Evolutionary conservation across 2,888 invertebrate species (phyloP).

Genomic region (Acrobasis repandana): DNA sequence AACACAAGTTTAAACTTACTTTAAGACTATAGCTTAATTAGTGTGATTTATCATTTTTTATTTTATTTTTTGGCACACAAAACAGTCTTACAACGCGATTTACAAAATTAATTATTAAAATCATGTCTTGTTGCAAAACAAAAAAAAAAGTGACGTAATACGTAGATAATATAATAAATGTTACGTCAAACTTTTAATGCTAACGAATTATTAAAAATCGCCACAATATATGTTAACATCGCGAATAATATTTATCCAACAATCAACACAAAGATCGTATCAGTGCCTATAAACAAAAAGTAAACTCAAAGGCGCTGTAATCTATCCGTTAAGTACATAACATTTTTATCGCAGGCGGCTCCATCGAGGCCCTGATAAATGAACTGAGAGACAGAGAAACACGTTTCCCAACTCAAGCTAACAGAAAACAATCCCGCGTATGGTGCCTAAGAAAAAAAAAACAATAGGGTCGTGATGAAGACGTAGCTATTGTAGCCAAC

Average conservation of each 20-base stretch:
- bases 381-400: slow-evolving; percentile 59
- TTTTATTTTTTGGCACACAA: no score
- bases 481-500: slow-evolving; percentile 81
- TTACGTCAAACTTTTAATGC: neutral
- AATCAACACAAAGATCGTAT: slow-evolving; percentile 13
- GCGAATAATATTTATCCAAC: neutral
- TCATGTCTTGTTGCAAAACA: no score
- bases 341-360: slow-evolving; percentile 26
- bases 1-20: no score
- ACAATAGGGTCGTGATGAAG: slow-evolving; percentile 81
- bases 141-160: no score
- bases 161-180: neutral
- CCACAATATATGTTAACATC: neutral
- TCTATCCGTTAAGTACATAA: slow-evolving; percentile 21
- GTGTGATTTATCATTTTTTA: no score
- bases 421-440: slow-evolving; percentile 76
- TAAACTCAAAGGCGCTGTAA: slow-evolving; percentile 3
- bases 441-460: slow-evolving; percentile 76
- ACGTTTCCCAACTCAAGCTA: slow-evolving; percentile 72
- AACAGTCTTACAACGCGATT: no score
- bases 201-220: neutral
- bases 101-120: no score
- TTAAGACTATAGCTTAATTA: no score
- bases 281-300: neutral
- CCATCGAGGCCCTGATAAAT: slow-evolving; percentile 62